Evolutionary conservation across 2,113 vertebrate genomes (phyloP).

Genomic region (Melanostigma gelatinosum): DNA sequence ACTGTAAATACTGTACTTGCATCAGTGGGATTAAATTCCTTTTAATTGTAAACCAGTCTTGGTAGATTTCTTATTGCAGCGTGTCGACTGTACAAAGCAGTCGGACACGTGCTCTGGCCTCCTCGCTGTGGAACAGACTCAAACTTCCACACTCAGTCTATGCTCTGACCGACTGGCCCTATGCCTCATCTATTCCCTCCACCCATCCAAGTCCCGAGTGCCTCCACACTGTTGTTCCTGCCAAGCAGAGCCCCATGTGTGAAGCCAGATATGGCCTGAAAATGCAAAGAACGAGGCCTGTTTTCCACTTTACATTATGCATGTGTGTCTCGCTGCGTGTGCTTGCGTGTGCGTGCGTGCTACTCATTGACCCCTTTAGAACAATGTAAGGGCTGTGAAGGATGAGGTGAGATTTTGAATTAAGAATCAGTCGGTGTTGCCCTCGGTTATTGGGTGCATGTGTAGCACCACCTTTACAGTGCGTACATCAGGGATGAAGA

Average conservation of each 20-base stretch:
- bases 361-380: constrained; percentile 1
- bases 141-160: too few species aligned
- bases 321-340: constrained; percentile 1
- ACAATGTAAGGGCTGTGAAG: constrained; percentile 7
- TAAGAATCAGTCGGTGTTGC: constrained; percentile 1
- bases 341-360: not conserved
- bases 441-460: constrained; percentile 27
- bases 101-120: too few species aligned
- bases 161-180: constrained; percentile 23
- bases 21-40: too few species aligned
- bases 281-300: constrained; percentile 54
- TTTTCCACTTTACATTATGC: constrained; percentile 13
- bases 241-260: constrained; percentile 36
- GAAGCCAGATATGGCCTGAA: constrained; percentile 53
- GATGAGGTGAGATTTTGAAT: constrained; percentile 8
- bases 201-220: constrained; percentile 25
- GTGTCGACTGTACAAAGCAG: too few species aligned
- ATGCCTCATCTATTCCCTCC: constrained; percentile 9
- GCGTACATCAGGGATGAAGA: constrained; percentile 29
- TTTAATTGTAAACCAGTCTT: too few species aligned
- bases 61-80: too few species aligned
- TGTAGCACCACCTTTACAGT: constrained; percentile 22
- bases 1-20: too few species aligned
- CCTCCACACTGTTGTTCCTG: constrained; percentile 25
- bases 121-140: too few species aligned